phyloP scores from a whole-genome alignment of 1,140 invertebrate genomes.

The Archivesica marissinica region DNA sequence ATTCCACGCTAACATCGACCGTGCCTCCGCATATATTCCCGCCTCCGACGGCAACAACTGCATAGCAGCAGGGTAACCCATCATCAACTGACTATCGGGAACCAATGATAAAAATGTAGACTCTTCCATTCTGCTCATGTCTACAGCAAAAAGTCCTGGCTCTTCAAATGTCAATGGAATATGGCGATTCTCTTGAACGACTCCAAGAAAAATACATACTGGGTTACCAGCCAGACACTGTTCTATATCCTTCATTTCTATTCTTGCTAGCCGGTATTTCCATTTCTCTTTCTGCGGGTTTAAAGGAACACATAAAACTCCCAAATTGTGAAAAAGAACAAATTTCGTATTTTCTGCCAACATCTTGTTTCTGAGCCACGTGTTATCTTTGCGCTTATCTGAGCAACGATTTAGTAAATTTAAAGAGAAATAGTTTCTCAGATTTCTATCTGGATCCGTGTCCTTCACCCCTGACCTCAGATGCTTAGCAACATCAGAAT shows the following conservation, averaged over 20 bases:
- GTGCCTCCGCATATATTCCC: conserved; percentile 81
- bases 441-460: conserved; percentile 69
- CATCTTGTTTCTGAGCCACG: conserved; percentile 73
- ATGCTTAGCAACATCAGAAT: conserved; percentile 66
- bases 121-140: conserved; percentile 66
- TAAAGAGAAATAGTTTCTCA: conserved; percentile 77
- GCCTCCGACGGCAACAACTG: conserved; percentile 75
- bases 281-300: conserved; percentile 45
- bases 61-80: conserved; percentile 72
- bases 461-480: conserved; percentile 67
- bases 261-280: conserved; percentile 66
- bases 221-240: conserved; percentile 64
- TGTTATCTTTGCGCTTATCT: conserved; percentile 77
- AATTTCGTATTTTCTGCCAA: conserved; percentile 73
- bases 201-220: conserved; percentile 75
- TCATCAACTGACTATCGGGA: conserved; percentile 66
- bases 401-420: conserved; percentile 77
- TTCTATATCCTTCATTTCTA: conserved; percentile 73
- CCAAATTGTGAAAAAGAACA: conserved; percentile 77
- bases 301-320: conserved; percentile 65
- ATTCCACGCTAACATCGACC: conserved; percentile 84
- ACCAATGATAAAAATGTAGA: conserved; percentile 60
- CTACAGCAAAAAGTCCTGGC: conserved; percentile 80
- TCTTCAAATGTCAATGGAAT: conserved; percentile 52
- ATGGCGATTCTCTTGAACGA: conserved; percentile 64